phyloP scores from a whole-genome alignment of 2,888 invertebrate genomes.

The Biston stratarius region DNA sequence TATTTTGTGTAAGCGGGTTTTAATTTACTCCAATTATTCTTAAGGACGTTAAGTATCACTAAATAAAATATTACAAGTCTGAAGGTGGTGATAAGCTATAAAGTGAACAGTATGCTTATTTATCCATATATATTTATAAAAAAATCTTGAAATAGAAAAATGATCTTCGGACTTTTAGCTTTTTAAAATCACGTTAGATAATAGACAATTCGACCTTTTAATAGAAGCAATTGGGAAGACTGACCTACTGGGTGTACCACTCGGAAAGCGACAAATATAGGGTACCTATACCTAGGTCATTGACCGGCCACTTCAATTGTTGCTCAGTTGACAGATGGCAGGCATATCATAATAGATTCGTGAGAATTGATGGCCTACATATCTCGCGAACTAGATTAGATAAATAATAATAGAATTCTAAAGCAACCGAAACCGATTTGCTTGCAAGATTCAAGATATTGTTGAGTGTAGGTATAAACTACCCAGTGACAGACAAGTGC shows the following conservation, averaged over 20 bases:
- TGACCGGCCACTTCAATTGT: slow-evolving; percentile 41
- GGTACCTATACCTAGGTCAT: slow-evolving; percentile 31
- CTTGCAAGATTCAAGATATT: slow-evolving; percentile 15
- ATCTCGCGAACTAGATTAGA: slow-evolving; percentile 51
- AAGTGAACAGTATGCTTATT: too few relatives aligned
- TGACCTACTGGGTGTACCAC: neutral
- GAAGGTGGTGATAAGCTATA: too few relatives aligned
- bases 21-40: too few relatives aligned
- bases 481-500: neutral
- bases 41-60: too few relatives aligned
- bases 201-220: neutral
- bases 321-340: slow-evolving; percentile 49
- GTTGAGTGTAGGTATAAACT: neutral
- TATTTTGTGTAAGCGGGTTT: too few relatives aligned
- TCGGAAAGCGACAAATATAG: slow-evolving; percentile 23
- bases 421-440: slow-evolving; percentile 24
- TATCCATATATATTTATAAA: too few relatives aligned
- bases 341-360: slow-evolving; percentile 58
- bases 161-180: too few relatives aligned
- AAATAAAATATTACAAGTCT: too few relatives aligned
- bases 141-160: too few relatives aligned
- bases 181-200: neutral
- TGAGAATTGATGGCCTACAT: slow-evolving; percentile 60
- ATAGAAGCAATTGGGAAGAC: neutral
- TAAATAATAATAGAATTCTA: slow-evolving; percentile 28